These are phyloP conservation scores for Pinna nobilis DNA, from an alignment of 1,140 invertebrate species.

Conservation along the genomic window DNA sequence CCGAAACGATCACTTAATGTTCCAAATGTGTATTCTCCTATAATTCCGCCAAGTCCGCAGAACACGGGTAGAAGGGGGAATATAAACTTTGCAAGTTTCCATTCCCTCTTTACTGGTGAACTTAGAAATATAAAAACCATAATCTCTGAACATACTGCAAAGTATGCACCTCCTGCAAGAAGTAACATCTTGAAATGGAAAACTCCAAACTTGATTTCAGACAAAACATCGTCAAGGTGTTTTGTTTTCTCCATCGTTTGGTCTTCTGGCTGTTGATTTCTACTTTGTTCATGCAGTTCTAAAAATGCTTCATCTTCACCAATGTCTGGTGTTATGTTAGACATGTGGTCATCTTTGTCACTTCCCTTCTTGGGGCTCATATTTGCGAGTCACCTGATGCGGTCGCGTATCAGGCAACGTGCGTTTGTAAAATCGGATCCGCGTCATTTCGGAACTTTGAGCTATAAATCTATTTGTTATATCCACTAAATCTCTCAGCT, in stretches of 20 bases:
- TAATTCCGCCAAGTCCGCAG: conserved; percentile 56
- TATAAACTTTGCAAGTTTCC: conserved; percentile 54
- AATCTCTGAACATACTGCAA: conserved; percentile 66
- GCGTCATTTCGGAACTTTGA: too few species aligned
- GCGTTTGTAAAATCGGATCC: too few species aligned
- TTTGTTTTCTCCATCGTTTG: conserved; percentile 3
- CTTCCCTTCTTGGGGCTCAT: too few species aligned
- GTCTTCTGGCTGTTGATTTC: too few species aligned
- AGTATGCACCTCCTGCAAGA: conserved; percentile 65
- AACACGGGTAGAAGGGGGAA: conserved; percentile 63
- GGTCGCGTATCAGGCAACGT: too few species aligned
- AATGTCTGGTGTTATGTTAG: background rate
- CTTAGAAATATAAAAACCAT: conserved; percentile 68
- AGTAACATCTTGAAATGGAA: conserved; percentile 64
- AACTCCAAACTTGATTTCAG: conserved; percentile 57
- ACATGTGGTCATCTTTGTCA: too few species aligned
- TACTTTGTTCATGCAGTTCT: too few species aligned
- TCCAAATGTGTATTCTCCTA: conserved; percentile 62
- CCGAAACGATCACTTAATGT: conserved; percentile 64
- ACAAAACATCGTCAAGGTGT: conserved; percentile 62
- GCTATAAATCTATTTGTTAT: too few species aligned
- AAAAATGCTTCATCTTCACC: background rate
- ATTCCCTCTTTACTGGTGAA: conserved; percentile 58
- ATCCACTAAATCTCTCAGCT: too few species aligned
- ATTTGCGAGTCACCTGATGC: too few species aligned